Base-by-base conservation (phyloP, 2,113 vertebrate species). In the Coregonus clupeaformis region DNA sequence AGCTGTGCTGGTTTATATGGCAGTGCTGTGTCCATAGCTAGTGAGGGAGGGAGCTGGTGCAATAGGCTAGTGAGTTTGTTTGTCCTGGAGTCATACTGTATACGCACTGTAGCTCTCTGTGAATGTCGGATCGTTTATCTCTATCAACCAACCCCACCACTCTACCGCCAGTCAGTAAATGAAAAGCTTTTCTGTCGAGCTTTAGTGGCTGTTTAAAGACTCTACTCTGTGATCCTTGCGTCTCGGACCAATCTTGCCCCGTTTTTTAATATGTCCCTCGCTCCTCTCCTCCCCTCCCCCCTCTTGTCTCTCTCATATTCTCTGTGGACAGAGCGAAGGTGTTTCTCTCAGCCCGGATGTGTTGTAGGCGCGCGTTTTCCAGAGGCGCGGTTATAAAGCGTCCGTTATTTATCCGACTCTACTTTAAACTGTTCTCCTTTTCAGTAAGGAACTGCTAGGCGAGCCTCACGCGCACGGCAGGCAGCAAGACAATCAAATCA, bases 311-410 rank as follows among this genome's bases (percentile, higher is more conserved):
- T 75, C 36, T 66, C 45, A 77, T 78, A 65, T 22, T 22, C 49
- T 24, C 20, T 71, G 60, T 78, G 66, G 70, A 85, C 74, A 76
- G 49, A 69, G 85, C 85, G 16, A 52, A 14, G 71, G 76, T 76
- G 75, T 78, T 36, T 84, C 82, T 85, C 36, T 77, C 82, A 52
- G 49, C 49, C 49, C 57, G 81, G 74, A 83, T 83, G 74, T 84
- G 84, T 83, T 85, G 85, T 76, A 76, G 76, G 66, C 78, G 83
- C 82, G 79, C 77, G 84, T 79, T 79, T 75, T 79, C 68, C 63
- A 78, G 72, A 84, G 80, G 81, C 87, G 75, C 76, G 80, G 80
- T 52, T 92, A 93, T 91, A 92, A 92, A 91, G 89, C 85, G 79
- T 42, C 78, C 59, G 45, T 71, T 79, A 55, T 80, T 82, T 76